phyloP scores from a whole-genome alignment of 1,140 invertebrate genomes.

The Callitettix versicolor region DNA sequence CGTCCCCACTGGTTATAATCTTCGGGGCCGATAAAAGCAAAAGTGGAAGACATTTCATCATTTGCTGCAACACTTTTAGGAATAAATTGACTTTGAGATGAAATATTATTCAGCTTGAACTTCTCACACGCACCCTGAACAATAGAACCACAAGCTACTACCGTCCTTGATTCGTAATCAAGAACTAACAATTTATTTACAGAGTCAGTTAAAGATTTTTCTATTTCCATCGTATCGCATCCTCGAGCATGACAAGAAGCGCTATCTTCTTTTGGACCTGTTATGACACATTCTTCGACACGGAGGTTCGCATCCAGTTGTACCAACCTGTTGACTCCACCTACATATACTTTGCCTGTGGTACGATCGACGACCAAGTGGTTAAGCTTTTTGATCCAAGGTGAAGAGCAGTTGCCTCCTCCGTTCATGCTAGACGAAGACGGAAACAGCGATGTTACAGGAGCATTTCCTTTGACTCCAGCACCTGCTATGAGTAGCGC shows the following conservation, averaged over 20 bases:
- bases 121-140: constrained; percentile 80
- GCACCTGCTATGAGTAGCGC: neutral
- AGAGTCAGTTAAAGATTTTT: constrained; percentile 62
- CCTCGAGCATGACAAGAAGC: constrained; percentile 78
- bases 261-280: constrained; percentile 68
- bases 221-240: constrained; percentile 50
- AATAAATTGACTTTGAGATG: constrained; percentile 58
- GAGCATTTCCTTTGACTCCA: neutral
- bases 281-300: constrained; percentile 36
- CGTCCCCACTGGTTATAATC: constrained; percentile 61
- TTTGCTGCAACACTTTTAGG: constrained; percentile 78
- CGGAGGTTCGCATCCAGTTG: constrained; percentile 39
- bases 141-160: constrained; percentile 82
- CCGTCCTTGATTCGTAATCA: constrained; percentile 62
- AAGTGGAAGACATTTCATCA: constrained; percentile 81
- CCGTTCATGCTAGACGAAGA: neutral
- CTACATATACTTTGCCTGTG: constrained; percentile 43
- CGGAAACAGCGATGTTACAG: constrained; percentile 18
- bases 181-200: constrained; percentile 87
- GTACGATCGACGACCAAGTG: constrained; percentile 41
- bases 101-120: constrained; percentile 74
- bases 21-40: constrained; percentile 88
- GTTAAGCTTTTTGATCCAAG: constrained; percentile 20
- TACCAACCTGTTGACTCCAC: constrained; percentile 45
- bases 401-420: constrained; percentile 10